These are phyloP conservation scores for Emmelina monodactyla DNA, from an alignment of 2,888 invertebrate genomes.

Conservation along the genomic window DNA sequence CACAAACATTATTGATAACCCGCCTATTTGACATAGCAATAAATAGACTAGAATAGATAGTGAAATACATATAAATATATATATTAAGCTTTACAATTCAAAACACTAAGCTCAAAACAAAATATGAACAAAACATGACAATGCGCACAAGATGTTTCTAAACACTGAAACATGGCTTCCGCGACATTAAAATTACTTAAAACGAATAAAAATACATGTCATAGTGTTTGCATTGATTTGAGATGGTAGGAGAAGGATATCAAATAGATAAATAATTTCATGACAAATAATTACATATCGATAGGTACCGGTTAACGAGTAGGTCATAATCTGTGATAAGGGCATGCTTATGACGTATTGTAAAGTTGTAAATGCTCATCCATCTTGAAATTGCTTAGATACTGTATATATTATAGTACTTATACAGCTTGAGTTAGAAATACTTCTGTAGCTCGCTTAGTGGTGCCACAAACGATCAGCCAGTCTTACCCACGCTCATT, in stretches of 20 bases:
- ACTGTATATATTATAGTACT: constrained; percentile 25
- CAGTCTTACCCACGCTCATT: too few species aligned
- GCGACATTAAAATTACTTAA: too few species aligned
- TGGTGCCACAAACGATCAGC: constrained; percentile 29
- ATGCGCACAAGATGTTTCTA: constrained; percentile 11
- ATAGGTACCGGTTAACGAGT: constrained; percentile 41
- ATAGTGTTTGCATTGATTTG: too few species aligned
- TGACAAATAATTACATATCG: constrained; percentile 45
- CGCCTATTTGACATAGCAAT: constrained; percentile 66
- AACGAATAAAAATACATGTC: too few species aligned
- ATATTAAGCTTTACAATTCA: constrained; percentile 46
- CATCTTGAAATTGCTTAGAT: constrained; percentile 34
- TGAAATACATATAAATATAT: constrained; percentile 33
- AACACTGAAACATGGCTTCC: not conserved
- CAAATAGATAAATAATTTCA: too few species aligned
- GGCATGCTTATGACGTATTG: constrained; percentile 54
- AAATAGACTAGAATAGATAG: constrained; percentile 61
- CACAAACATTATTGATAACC: constrained; percentile 51
- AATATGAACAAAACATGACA: constrained; percentile 6
- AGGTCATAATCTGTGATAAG: constrained; percentile 62
- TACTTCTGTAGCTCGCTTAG: constrained; percentile 62
- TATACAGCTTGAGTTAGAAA: constrained; percentile 50
- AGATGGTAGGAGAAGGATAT: too few species aligned
- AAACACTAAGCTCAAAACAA: not conserved
- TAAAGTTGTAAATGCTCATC: constrained; percentile 25